Percentiles rank a stretch among this genome's conserved stretches.
Evolutionary conservation across 2,888 invertebrate species (phyloP).

Genomic region (Diadegma fenestrale): DNA sequence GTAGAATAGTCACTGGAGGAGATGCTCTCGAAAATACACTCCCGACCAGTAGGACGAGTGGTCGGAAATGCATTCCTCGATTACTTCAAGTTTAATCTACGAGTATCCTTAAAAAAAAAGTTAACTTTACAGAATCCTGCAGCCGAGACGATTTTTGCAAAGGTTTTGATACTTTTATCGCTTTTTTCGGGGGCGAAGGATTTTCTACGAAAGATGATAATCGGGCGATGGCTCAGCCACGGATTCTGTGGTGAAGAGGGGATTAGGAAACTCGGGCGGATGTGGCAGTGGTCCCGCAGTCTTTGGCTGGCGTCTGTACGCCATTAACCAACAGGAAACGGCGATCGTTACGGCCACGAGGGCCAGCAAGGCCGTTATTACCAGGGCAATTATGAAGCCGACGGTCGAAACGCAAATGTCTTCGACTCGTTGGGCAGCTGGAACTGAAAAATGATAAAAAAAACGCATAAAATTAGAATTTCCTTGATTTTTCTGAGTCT

Average conservation of each 20-base stretch:
- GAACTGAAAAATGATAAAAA: conserved; percentile 83
- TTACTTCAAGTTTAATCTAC: conserved; percentile 70
- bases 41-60: conserved; percentile 79
- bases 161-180: conserved; percentile 17
- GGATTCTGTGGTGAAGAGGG: conserved; percentile 94
- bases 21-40: conserved; percentile 81
- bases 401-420: conserved; percentile 98
- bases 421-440: conserved; percentile 87
- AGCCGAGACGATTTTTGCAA: conserved; percentile 45
- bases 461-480: conserved; percentile 47
- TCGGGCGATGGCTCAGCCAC: conserved; percentile 93
- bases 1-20: conserved; percentile 83
- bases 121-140: conserved; percentile 64
- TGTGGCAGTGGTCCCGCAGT: conserved; percentile 96
- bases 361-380: conserved; percentile 95
- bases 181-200: not conserved
- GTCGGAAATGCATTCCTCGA: conserved; percentile 80
- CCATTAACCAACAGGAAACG: conserved; percentile 98
- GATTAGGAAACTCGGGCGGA: conserved; percentile 98
- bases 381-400: conserved; percentile 95
- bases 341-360: conserved; percentile 97
- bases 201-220: conserved; percentile 86
- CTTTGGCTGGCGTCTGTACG: conserved; percentile 94
- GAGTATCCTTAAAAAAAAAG: conserved; percentile 56
- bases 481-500: too few relatives aligned